Percentiles rank a stretch among this genome's conserved stretches.
Evolutionary conservation across 2,797 vertebrate species (phyloP).

Genomic region (Jordanella pulchra): DNA sequence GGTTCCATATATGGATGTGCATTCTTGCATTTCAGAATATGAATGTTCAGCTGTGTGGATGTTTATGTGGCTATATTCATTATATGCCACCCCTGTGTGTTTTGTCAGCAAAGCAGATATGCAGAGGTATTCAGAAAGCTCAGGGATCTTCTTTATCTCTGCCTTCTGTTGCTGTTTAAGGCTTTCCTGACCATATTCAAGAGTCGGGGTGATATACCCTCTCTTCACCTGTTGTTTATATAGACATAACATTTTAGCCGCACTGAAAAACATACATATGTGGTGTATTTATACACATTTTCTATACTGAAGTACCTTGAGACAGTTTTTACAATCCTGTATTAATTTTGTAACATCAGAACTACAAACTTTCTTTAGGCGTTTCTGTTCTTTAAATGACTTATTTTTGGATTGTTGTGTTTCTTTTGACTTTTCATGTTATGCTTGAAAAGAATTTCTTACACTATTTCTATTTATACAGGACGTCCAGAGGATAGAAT

Average conservation of each 20-base stretch:
- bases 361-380: neutral
- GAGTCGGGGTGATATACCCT: conserved; percentile 17
- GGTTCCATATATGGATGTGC: conserved; percentile 18
- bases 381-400: neutral
- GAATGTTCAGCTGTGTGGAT: conserved; percentile 25
- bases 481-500: neutral
- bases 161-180: conserved; percentile 26
- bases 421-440: too few species aligned
- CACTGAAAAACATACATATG: conserved; percentile 17
- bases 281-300: conserved; percentile 24
- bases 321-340: neutral
- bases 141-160: conserved; percentile 52
- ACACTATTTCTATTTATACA: neutral
- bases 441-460: too few species aligned
- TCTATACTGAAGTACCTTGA: neutral
- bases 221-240: conserved; percentile 25
- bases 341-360: neutral
- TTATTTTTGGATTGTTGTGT: neutral
- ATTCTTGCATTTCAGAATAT: conserved; percentile 33
- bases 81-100: conserved; percentile 32
- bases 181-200: conserved; percentile 39
- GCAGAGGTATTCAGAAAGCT: conserved; percentile 33
- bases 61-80: conserved; percentile 27
- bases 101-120: conserved; percentile 50
- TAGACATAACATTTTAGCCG: conserved; percentile 21